Evolutionary conservation across 2,797 vertebrate genomes (phyloP).

Genomic region (Notolabrus celidotus): DNA sequence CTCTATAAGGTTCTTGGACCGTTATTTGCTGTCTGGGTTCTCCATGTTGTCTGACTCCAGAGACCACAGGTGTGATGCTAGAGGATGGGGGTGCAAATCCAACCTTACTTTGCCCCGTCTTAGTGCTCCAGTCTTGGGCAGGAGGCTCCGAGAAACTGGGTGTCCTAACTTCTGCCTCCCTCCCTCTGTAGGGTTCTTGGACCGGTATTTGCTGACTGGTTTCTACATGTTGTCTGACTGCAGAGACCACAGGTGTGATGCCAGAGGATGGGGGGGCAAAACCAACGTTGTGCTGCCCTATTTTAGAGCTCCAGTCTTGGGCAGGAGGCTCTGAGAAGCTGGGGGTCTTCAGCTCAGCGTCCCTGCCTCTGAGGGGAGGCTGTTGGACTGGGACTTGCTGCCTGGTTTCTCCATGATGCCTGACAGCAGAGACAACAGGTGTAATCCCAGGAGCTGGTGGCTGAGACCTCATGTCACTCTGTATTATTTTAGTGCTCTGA

Average conservation of each 20-base stretch:
- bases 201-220: neutral
- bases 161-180: neutral
- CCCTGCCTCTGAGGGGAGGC: conserved; percentile 8
- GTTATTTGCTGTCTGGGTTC: neutral
- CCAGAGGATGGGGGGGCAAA: neutral
- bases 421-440: neutral
- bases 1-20: neutral
- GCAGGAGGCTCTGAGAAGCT: neutral
- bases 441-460: neutral
- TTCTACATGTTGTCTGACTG: neutral
- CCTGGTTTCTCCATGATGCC: conserved; percentile 4
- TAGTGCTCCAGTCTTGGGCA: neutral
- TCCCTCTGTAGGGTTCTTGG: neutral
- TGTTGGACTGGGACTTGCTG: neutral
- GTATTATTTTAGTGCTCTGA: neutral
- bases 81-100: neutral
- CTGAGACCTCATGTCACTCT: neutral
- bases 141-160: neutral
- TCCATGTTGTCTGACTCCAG: neutral
- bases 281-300: neutral
- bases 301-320: neutral
- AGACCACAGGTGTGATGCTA: neutral
- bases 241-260: neutral
- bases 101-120: conserved; percentile 12
- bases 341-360: neutral